Percentiles rank a stretch among this genome's conserved stretches.
Conservation (phyloP, 37 sponge, comb jelly and placozoan genomes). For the Axinella damicornis region DNA sequence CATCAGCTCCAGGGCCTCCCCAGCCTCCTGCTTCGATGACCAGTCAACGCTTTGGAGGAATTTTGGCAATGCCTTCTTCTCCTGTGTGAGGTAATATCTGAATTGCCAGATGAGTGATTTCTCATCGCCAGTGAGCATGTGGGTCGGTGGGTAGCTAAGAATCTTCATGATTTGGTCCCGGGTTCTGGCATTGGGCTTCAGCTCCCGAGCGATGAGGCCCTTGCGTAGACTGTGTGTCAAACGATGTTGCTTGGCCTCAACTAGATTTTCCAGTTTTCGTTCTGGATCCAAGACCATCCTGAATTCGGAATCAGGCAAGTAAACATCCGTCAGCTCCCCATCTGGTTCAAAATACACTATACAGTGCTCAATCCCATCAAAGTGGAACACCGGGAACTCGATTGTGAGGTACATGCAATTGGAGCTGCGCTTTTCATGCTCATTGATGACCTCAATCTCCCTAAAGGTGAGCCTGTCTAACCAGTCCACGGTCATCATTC, state of each 20-base stretch:
- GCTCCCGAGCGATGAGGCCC: constrained; percentile 76
- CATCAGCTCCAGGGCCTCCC: constrained; percentile 88
- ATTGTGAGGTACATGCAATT: constrained; percentile 84
- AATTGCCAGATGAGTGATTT: constrained; percentile 93
- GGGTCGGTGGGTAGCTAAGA: constrained; percentile 85
- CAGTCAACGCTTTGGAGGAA: constrained; percentile 96
- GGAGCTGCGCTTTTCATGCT: constrained; percentile 84
- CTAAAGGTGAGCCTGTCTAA: constrained; percentile 93
- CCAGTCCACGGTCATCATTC: constrained; percentile 96
- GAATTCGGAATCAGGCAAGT: constrained; percentile 51
- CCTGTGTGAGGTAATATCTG: constrained; percentile 86
- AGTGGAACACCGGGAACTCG: constrained; percentile 89
- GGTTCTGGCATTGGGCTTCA: constrained; percentile 73
- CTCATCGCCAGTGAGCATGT: constrained; percentile 80
- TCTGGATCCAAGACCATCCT: constrained; percentile 75
- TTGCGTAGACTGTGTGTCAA: constrained; percentile 85
- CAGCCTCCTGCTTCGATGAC: constrained; percentile 75
- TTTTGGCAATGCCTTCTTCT: constrained; percentile 93
- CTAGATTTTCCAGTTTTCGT: constrained; percentile 89
- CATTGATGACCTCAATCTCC: constrained; percentile 94
- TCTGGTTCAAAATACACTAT: constrained; percentile 85
- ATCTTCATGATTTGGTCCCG: constrained; percentile 69
- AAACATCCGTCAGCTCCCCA: constrained; percentile 44
- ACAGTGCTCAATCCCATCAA: constrained; percentile 69
- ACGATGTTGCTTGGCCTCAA: constrained; percentile 92